Conservation (phyloP, 2,888 invertebrate genomes). For the Tromatobia lineatoria region DNA sequence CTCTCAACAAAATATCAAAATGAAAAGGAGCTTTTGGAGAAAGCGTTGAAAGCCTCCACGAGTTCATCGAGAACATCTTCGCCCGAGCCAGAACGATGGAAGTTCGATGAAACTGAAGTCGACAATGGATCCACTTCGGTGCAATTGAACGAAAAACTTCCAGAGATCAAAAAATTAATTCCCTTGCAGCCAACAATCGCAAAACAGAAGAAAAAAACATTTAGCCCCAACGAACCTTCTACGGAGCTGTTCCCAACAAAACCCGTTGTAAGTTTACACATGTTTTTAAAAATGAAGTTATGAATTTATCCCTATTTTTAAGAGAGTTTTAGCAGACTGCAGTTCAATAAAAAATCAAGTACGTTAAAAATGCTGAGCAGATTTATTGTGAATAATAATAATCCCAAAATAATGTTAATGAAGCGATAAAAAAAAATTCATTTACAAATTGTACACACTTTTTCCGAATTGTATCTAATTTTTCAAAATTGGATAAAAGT, state of each 20-base stretch:
- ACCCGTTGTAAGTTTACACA: constrained; percentile 31
- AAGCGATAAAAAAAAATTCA: too few relatives aligned
- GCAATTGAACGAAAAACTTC: constrained; percentile 47
- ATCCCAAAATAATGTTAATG: too few relatives aligned
- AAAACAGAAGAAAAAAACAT: constrained; percentile 18
- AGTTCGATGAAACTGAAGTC: constrained; percentile 10
- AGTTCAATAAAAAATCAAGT: background rate
- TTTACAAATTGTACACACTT: too few relatives aligned
- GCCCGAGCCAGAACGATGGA: constrained; percentile 47
- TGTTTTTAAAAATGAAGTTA: too few relatives aligned
- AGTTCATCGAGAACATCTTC: constrained; percentile 59
- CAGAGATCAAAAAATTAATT: constrained; percentile 80
- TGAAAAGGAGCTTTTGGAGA: constrained; percentile 82
- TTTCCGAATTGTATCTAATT: too few relatives aligned
- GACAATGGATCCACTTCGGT: constrained; percentile 22
- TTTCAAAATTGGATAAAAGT: too few relatives aligned
- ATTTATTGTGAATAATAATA: too few relatives aligned
- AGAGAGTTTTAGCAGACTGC: too few relatives aligned
- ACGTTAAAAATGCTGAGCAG: too few relatives aligned
- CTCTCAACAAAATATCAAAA: constrained; percentile 82
- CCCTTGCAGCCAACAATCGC: constrained; percentile 79
- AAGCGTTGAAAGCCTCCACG: constrained; percentile 78
- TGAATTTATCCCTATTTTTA: background rate
- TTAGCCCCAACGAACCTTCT: background rate
- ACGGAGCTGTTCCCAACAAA: constrained; percentile 33